A percentile compares a stretch with the other conserved stretches of the same genome.
Evolutionary conservation across 2,888 invertebrate species (phyloP).

Genomic region (Oscheius myriophilus): DNA sequence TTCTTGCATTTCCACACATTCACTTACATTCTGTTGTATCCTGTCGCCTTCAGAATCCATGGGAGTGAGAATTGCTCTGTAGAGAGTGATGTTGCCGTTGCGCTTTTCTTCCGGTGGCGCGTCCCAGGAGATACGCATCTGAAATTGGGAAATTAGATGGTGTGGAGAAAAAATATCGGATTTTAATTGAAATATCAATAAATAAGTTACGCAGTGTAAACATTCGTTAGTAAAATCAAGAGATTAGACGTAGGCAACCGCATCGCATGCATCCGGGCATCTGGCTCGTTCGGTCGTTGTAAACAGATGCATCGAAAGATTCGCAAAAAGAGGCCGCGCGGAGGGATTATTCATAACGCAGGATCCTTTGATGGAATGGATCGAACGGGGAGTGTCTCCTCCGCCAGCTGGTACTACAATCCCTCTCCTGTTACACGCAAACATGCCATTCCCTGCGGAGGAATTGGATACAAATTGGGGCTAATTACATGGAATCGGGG

Average conservation of each 20-base stretch:
- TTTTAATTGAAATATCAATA: too few relatives aligned
- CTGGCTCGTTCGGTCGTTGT: constrained; percentile 25
- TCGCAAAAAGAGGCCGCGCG: constrained; percentile 9
- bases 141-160: constrained; percentile 37
- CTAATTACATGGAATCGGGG: too few relatives aligned
- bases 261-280: constrained; percentile 11
- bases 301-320: constrained; percentile 18
- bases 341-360: constrained; percentile 18
- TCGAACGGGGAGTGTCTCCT: neutral
- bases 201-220: too few relatives aligned
- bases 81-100: constrained; percentile 91
- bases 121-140: constrained; percentile 73
- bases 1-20: too few relatives aligned
- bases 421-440: too few relatives aligned
- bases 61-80: constrained; percentile 77
- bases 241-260: too few relatives aligned
- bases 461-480: too few relatives aligned
- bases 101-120: constrained; percentile 84
- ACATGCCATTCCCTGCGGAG: too few relatives aligned
- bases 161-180: too few relatives aligned
- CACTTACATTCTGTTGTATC: constrained; percentile 21
- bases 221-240: too few relatives aligned
- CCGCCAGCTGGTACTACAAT: neutral
- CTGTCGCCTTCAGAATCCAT: constrained; percentile 51
- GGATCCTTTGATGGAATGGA: neutral